Evolutionary conservation across 2,888 invertebrate genomes (phyloP).

Genomic region (Sesia apiformis): DNA sequence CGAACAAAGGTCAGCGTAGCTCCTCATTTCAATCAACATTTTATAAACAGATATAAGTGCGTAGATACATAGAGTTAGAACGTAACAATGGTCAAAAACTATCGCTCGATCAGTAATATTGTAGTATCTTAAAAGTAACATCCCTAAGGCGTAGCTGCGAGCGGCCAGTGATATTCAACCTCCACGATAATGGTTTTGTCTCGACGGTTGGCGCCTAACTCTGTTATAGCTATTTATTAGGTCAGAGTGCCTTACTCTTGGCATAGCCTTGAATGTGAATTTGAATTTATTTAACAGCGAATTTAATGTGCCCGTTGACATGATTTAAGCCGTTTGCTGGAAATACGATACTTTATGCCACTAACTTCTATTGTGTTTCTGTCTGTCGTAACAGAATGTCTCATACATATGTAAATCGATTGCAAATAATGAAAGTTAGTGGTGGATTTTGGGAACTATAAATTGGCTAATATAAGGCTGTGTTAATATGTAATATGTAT

Average conservation of each 20-base stretch:
- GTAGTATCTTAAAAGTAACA: constrained; percentile 20
- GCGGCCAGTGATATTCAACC: constrained; percentile 2
- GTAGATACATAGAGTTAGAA: constrained; percentile 8
- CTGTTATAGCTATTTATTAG: constrained; percentile 9
- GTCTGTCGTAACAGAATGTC: background rate
- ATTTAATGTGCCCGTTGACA: constrained; percentile 7
- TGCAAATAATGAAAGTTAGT: background rate
- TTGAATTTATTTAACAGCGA: constrained; percentile 11
- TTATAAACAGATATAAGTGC: constrained; percentile 11
- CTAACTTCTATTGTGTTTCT: background rate
- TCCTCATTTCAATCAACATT: constrained; percentile 6
- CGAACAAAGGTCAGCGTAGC: constrained; percentile 5
- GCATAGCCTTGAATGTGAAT: constrained; percentile 9
- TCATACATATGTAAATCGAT: background rate
- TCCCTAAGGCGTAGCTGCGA: constrained; percentile 24
- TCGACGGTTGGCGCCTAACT: constrained; percentile 33
- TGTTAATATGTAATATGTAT: too few relatives aligned
- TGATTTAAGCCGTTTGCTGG: constrained; percentile 2
- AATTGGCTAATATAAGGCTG: background rate
- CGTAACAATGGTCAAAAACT: constrained; percentile 13
- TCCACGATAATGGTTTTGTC: constrained; percentile 33
- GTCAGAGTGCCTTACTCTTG: constrained; percentile 1
- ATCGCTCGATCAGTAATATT: constrained; percentile 14
- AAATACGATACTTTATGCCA: background rate
- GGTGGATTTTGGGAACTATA: background rate